These are phyloP conservation scores for Smittia aterrima DNA, from an alignment of 2,888 invertebrate genomes.

Conservation along the genomic window DNA sequence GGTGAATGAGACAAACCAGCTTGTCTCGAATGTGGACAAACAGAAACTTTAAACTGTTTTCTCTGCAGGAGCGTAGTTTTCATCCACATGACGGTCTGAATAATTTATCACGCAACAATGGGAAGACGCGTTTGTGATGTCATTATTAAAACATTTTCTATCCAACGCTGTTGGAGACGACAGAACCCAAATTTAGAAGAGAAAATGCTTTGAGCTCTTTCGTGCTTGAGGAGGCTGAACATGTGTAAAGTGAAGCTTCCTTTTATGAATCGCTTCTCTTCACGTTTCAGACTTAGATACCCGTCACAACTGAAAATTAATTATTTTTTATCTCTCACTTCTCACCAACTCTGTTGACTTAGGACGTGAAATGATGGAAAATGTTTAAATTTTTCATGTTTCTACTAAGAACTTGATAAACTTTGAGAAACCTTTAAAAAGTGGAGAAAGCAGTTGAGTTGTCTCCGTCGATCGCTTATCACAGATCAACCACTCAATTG, in stretches of 20 bases:
- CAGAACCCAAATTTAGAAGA: background rate
- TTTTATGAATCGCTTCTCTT: background rate
- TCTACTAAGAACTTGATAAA: too few species aligned
- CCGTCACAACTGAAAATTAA: background rate
- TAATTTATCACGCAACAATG: background rate
- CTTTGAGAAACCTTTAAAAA: too few species aligned
- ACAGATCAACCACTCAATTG: slow-evolving; percentile 18
- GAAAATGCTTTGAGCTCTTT: background rate
- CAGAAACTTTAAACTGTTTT: background rate
- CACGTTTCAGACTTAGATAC: background rate
- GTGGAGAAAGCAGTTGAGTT: too few species aligned
- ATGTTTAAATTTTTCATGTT: background rate
- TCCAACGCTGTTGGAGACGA: background rate
- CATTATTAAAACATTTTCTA: slow-evolving; percentile 26
- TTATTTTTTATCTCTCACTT: slow-evolving; percentile 6
- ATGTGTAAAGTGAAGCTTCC: background rate
- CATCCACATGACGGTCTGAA: slow-evolving; percentile 6
- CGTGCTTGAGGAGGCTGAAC: too few species aligned
- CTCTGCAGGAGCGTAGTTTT: background rate
- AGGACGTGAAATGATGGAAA: background rate
- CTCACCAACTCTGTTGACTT: background rate
- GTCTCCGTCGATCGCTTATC: too few species aligned
- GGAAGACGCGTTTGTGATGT: background rate
- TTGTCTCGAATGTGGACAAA: background rate
- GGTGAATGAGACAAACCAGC: background rate